Base-by-base conservation (phyloP, 2,888 invertebrate genomes). In the Perizoma flavofasciatum region DNA sequence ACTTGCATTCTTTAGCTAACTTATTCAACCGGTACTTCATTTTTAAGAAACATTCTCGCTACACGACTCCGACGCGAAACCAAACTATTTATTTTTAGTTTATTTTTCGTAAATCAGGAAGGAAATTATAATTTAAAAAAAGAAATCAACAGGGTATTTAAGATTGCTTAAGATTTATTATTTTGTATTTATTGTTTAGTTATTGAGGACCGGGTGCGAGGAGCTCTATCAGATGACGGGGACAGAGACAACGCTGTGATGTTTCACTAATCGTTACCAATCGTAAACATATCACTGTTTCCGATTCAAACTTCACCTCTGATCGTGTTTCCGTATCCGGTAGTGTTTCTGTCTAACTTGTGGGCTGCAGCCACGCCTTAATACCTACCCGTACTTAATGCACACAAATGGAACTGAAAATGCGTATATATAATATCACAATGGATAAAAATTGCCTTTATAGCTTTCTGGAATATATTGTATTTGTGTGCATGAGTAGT, bases 71-170 rank as follows among this genome's bases (percentile, higher is more conserved):
- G 58, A 58, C 68, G 71, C 65, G 44, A 45, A 44, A 67, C 52
- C 33, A 45, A 59, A 65, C 68, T 63, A 53, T 60, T 62, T 63
- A 64, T 65, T 60, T 56, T 48, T 63, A 61, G 51, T 49, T 59
- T 63, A 49, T 60, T 65, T 78, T 78, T 79, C 75, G 73, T 79
- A 78, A 75, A 75, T 80, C 81, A 77, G 73, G 79, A 76, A 74
- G 75, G 79, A 76, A 80, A 75, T 71, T 72, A 73, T 81, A 71
- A 77, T 73, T 81, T 78, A 74, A 79, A 82, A 85, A 86, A 86
- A 85, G 82, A 88, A 90, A 90, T 89, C 89, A 90, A 92, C 91
- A 92, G 92, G 91, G 91, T 92, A 92, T 92, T 89, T 89, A 91
- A 89, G 88, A 89, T 90, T 86, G 88, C 89, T 88, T 91, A 88